Percentiles rank a stretch among this genome's conserved stretches.
Conservation (phyloP, 2,113 vertebrate species). For the Hyperopisus bebe region DNA sequence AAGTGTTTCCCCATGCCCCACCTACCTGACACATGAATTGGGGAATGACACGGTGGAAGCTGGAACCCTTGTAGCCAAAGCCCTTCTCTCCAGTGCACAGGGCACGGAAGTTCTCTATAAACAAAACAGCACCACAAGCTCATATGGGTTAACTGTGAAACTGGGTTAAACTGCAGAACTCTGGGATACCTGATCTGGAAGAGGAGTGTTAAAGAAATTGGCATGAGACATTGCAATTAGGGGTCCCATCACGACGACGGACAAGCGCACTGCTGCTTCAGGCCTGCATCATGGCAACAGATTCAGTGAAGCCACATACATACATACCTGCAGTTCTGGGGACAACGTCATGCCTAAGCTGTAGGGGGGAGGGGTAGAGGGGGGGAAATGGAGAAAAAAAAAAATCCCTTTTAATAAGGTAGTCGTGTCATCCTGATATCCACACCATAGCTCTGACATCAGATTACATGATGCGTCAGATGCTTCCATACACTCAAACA, state of each 20-base stretch:
- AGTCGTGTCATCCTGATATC: neutral
- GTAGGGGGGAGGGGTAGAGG: neutral
- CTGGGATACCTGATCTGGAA: neutral
- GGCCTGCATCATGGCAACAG: neutral
- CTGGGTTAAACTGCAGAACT: neutral
- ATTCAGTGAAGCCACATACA: conserved; percentile 11
- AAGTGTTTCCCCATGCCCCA: neutral
- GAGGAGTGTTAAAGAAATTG: neutral
- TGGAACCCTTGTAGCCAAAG: conserved; percentile 82
- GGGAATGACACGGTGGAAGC: conserved; percentile 86
- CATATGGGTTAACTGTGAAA: neutral
- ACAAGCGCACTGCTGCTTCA: neutral
- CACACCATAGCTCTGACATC: neutral
- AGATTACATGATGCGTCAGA: neutral
- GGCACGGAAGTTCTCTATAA: conserved; percentile 79
- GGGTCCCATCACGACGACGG: neutral
- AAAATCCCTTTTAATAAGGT: neutral
- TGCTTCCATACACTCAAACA: neutral
- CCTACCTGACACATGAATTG: conserved; percentile 92
- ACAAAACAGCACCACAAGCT: neutral
- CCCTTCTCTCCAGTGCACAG: conserved; percentile 81
- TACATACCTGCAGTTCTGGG: conserved; percentile 80
- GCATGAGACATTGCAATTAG: neutral
- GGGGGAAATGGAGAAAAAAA: conserved; percentile 28
- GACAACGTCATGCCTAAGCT: conserved; percentile 74